Evolutionary conservation across 2,797 vertebrate genomes (phyloP), one percentile per base, ranked within the genome.

Genomic region (Malurus leucopterus): DNA sequence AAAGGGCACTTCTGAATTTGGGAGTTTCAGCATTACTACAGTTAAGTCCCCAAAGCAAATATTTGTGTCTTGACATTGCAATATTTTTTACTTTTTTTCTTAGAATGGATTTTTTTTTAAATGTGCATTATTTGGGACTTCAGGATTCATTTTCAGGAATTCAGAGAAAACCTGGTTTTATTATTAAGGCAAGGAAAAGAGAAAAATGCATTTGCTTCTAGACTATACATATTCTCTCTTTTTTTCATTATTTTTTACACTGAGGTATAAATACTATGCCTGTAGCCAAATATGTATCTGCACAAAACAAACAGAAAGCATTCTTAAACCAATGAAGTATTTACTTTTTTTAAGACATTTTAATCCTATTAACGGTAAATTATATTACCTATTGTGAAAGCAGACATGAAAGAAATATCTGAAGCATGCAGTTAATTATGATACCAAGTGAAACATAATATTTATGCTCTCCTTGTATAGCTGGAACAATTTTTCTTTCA

Each of bases 301-400:
- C 69, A 91, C 94, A 95, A 96, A 96, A 96, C 96, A 96, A 97
- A 97, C 78, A 97, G 92, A 95, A 97, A 96, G 94, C 81, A 93
- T 96, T 94, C 94, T 89, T 95, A 96, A 95, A 87, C 93, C 93
- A 94, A 85, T 91, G 87, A 96, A 95, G 93, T 96, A 96, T 96
- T 97, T 96, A 96, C 93, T 95, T 96, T 96, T 93, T 55, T 15
- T 15, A 94, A 97, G 94, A 93, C 88, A 95, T 97, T 96, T 96
- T 97, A 97, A 97, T 98, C 96, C 96, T 96, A 96, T 97, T 97
- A 97, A 95, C 0, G 0, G 96, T 93, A 95, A 97, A 96, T 97
- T 96, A 95, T 96, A 96, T 96, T 95, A 96, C 95, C 96, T 96
- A 96, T 96, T 97, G 94, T 96, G 94, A 93, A 96, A 83, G 94